Percentiles rank a stretch among this genome's conserved stretches.
Conservation (phyloP, 2,888 invertebrate species). For the Dryadula phaetusa region DNA sequence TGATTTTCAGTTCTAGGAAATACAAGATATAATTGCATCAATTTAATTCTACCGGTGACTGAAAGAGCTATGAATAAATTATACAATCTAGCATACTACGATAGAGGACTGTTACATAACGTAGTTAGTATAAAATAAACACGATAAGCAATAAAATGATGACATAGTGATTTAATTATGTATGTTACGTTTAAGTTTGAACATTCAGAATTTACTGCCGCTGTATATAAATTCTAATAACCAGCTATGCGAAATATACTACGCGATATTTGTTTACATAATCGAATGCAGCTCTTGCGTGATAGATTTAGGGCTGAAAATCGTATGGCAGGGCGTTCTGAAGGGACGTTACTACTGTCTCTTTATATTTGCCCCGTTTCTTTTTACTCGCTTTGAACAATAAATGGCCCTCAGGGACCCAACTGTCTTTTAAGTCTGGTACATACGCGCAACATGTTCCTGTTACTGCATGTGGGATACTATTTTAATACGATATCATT, state of each 20-base stretch:
- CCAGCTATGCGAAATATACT: slow-evolving; percentile 48
- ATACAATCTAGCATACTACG: slow-evolving; percentile 15
- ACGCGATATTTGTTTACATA: slow-evolving; percentile 40
- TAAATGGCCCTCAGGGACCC: slow-evolving; percentile 71
- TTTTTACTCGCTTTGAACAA: slow-evolving; percentile 77
- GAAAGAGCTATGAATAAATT: slow-evolving; percentile 26
- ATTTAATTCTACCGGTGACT: slow-evolving; percentile 14
- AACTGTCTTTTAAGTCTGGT: slow-evolving; percentile 58
- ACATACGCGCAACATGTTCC: slow-evolving; percentile 48
- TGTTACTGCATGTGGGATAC: neutral
- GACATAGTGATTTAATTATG: slow-evolving; percentile 59
- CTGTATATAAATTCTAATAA: slow-evolving; percentile 72
- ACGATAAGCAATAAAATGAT: slow-evolving; percentile 41
- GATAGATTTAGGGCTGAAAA: slow-evolving; percentile 43
- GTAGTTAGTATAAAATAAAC: neutral
- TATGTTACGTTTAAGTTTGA: slow-evolving; percentile 64
- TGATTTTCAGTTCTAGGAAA: slow-evolving; percentile 8
- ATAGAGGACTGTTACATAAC: slow-evolving; percentile 17
- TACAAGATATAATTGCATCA: slow-evolving; percentile 18
- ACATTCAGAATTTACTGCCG: slow-evolving; percentile 69
- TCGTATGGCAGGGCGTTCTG: slow-evolving; percentile 43
- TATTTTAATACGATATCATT: neutral
- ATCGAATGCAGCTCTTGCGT: slow-evolving; percentile 50
- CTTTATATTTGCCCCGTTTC: slow-evolving; percentile 61
- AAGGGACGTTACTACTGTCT: slow-evolving; percentile 51